These are phyloP conservation scores for Drosophila auraria DNA, from an alignment of 1,140 invertebrate species.

Conservation along the genomic window DNA sequence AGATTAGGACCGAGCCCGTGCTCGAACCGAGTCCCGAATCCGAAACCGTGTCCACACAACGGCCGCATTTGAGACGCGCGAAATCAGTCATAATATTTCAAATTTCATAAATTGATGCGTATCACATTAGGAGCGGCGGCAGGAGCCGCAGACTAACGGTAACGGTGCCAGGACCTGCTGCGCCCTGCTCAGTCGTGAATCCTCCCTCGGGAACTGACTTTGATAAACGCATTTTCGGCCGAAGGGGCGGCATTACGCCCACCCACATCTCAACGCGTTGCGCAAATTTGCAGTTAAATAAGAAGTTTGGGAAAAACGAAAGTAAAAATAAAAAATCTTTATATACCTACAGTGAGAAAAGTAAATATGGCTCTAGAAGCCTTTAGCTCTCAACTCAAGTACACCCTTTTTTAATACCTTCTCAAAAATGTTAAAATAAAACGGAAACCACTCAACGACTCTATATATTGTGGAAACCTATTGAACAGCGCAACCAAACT, in stretches of 20 bases:
- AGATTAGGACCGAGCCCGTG: conserved; percentile 39
- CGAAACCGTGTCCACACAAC: conserved; percentile 13
- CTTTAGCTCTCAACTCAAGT: no score
- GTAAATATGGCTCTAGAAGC: background rate
- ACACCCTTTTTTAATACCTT: no score
- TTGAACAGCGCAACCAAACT: no score
- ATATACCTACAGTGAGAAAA: conserved; percentile 9
- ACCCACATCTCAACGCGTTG: conserved; percentile 62
- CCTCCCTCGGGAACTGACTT: conserved; percentile 72
- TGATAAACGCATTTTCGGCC: conserved; percentile 70
- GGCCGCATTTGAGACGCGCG: conserved; percentile 46
- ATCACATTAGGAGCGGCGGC: conserved; percentile 65
- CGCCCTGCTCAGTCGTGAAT: conserved; percentile 5
- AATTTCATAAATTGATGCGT: conserved; percentile 83
- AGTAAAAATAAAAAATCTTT: conserved; percentile 16
- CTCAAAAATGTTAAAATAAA: no score
- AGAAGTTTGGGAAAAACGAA: conserved; percentile 1
- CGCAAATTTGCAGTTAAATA: conserved; percentile 55
- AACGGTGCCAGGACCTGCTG: conserved; percentile 37
- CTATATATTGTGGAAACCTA: no score
- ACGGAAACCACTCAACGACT: no score
- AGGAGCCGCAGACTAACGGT: conserved; percentile 57
- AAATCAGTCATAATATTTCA: conserved; percentile 84
- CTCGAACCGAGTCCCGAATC: conserved; percentile 8
- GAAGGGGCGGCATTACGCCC: conserved; percentile 45